Evolutionary conservation across 2,888 invertebrate genomes (phyloP), one percentile per base, ranked within the genome.

Genomic region (Lomographa bimaculata): DNA sequence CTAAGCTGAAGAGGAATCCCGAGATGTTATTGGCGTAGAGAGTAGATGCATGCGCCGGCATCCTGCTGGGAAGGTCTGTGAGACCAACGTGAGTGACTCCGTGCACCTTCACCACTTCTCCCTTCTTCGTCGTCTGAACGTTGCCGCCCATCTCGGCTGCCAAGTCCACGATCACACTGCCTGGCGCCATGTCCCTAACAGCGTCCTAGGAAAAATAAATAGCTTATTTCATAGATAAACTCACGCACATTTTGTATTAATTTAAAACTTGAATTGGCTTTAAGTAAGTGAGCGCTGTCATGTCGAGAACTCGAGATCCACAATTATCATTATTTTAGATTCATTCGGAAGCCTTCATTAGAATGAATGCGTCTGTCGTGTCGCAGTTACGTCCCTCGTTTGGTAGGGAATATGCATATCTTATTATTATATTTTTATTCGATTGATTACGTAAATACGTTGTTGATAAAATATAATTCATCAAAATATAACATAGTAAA

Each of bases 21-120:
- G 96, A 94, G 54, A 97, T 95, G 70, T 97, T 97, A 76, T 97
- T 97, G n/a, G 94, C 95, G 70, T 96, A 97, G 9, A 97, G 87
- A 0, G 95, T 95, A 12, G 95, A 95, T 34, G 96, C 94, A 76
- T 96, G 96, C 0, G 96, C 95, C 0, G 97, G 96, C 70, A 97
- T 91, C 33, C 96, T 91, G 62, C 95, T 95, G 6, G 97, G 94
- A 33, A 97, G 79, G 81, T 97, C 96, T 0, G 96, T 96, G 46
- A 95, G 90, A 7, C 97, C 97, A 60, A 97, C 90, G 77, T 97
- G 97, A 0, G 93, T 93, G 11, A 97, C 95, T 54, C 95, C 96
- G 50, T 96, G 94, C 60, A 95, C 91, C 7, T 90, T 89, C 51
- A 92, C 92, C 25, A 96, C 83, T 78, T 94, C 91, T 5, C 96